Base-by-base conservation (phyloP, 2,797 vertebrate genomes). In the Thalassophryne amazonica region DNA sequence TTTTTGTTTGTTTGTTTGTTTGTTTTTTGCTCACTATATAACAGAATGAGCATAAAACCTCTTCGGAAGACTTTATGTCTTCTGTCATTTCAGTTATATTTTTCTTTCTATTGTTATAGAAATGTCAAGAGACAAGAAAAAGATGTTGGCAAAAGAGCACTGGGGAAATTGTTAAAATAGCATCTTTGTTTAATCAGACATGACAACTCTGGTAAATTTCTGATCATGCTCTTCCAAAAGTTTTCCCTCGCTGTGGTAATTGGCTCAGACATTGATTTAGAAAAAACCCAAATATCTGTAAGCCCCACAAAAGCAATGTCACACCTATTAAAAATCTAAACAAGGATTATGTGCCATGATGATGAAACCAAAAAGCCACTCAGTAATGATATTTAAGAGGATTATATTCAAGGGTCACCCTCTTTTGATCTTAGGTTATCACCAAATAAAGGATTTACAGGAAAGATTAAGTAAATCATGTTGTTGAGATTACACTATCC, bases 241-340 rank as follows among this genome's bases (percentile, higher is more conserved):
- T 67, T 68, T 22, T 16, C 11, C n/a, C 33, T 13, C 17, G 10
- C 12, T 39, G 33, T 32, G 10, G 20, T 55, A 53, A 70, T 50
- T 64, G 37, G 59, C 52, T 72, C 29, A 24, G 49, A 54, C 43
- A 32, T 66, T 56, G 39, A 75, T 68, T 74, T 57, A 21, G 35
- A 62, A 51, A n/a, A 46, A 34, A 45, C 13, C 14, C 13, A 35
- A 69, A 67, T 57, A 41, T 6, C 62, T 42, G 25, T 16, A 34
- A 67, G 2, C 55, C 63, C 59, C 48, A 32, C 35, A 29, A 42
- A 61, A 75, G 53, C 45, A 61, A 68, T 69, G 60, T 81, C 79
- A 84, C 65, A 74, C 73, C 65, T 72, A 75, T 81, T 83, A 73
- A 68, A 73, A 59, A 43, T 29, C 57, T 52, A 70, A 73, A 81